phyloP scores from a whole-genome alignment of 2,888 invertebrate genomes.

The Drosophila basisetae region DNA sequence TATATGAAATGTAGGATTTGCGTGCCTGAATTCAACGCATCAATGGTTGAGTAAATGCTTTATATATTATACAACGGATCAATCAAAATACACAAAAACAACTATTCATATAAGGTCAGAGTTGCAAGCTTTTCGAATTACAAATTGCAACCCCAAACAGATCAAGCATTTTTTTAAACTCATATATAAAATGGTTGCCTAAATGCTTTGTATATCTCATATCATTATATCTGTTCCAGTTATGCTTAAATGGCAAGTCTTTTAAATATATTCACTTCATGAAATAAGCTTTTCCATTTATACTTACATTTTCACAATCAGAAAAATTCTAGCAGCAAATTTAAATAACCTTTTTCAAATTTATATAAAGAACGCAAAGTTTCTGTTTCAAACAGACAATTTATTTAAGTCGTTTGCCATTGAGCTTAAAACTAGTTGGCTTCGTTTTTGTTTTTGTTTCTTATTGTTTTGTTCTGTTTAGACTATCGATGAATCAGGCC shows the following conservation, averaged over 20 bases:
- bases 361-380: not conserved
- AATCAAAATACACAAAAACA: constrained; percentile 35
- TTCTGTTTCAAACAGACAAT: not conserved
- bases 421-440: constrained; percentile 12
- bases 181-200: too few species aligned
- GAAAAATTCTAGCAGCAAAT: not conserved
- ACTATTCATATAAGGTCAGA: constrained; percentile 5
- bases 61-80: constrained; percentile 44
- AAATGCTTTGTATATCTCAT: too few species aligned
- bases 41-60: constrained; percentile 52
- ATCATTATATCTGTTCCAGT: not conserved
- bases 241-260: rapidly evolving
- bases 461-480: not conserved
- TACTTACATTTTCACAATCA: not conserved
- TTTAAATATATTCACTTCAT: not conserved
- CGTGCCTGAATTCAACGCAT: constrained; percentile 55
- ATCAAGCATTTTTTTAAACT: not conserved
- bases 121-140: not conserved
- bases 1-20: constrained; percentile 32
- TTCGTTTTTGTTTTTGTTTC: not conserved
- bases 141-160: not conserved
- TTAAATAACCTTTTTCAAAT: not conserved
- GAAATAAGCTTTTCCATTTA: not conserved
- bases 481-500: constrained; percentile 19
- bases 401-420: constrained; percentile 16